These are phyloP conservation scores for Scolopax mira DNA, from an alignment of 2,113 vertebrate species.

Conservation along the genomic window DNA sequence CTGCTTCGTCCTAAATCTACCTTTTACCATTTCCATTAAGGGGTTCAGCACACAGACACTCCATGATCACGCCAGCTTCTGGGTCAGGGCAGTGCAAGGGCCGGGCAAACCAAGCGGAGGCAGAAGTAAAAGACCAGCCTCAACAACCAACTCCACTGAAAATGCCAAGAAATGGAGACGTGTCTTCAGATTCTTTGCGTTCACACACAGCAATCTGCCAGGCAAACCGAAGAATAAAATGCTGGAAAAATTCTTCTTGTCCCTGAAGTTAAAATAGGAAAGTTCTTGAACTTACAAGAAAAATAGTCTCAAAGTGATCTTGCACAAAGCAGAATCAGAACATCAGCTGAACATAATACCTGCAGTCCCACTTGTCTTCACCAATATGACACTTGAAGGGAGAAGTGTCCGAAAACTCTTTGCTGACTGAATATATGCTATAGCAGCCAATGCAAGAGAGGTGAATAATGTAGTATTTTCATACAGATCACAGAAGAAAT, in stretches of 20 bases:
- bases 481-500: neutral
- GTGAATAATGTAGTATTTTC: neutral
- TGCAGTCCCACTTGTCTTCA: neutral
- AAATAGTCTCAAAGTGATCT: neutral
- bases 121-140: neutral
- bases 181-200: neutral
- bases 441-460: neutral
- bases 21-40: neutral
- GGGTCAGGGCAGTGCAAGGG: neutral
- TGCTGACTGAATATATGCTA: neutral
- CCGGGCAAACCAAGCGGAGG: accelerated
- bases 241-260: neutral
- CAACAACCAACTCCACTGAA: neutral
- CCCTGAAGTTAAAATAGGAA: neutral
- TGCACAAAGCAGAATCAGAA: neutral
- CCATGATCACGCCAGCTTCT: accelerated
- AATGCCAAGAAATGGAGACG: neutral
- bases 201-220: neutral
- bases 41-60: neutral
- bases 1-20: neutral
- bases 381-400: neutral
- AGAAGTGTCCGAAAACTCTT: neutral
- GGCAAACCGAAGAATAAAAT: neutral
- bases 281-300: neutral
- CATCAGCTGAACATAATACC: neutral